Evolutionary conservation across 2,113 vertebrate species (phyloP), one percentile per base, ranked within the genome.

Genomic region (Hippoglossus stenolepis): DNA sequence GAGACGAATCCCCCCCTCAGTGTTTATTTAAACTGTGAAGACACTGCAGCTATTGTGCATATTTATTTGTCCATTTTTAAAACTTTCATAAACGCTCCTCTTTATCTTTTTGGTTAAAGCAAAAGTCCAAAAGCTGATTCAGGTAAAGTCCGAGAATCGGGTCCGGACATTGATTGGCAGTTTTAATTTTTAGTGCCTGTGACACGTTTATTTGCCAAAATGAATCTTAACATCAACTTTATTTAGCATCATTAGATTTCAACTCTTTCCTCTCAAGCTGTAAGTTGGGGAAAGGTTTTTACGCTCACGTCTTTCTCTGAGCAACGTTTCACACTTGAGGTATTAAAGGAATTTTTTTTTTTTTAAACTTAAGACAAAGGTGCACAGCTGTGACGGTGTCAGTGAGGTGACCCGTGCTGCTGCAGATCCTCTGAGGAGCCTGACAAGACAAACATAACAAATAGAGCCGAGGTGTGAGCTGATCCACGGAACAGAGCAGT

Each of bases 401-500:
- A 43, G 73, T 45, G 77, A 82, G 60, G 20, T 58, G 88, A 90
- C 84, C 89, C 59, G 13, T 81, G 73, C 23, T 17, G 68, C 58
- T 72, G 47, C 54, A 58, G 86, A 14, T 86, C 60, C 45, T 75
- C 28, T 21, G 74, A 28, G 73, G 58, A 81, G 49, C 65, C 85
- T 56, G 83, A 89, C 87, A 73, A 86, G 84, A 79, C 86, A 91
- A 93, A 83, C 79, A 83, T 66, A 90, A 89, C 87, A 93, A 93
- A 92, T 91, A 93, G 91, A 66, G 61, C 64, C 7, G 69, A 80
- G 80, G 89, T 92, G 91, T 79, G 87, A 91, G 80, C 70, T 82
- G 90, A 90, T 92, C 81, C 67, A 65, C 77, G 20, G 64, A 81
- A 31, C 65, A 17, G 63, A 74, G 81, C 74, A 58, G 77, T 71